phyloP scores from a whole-genome alignment of 2,797 vertebrate species.

The Eupleurogrammus muticus region DNA sequence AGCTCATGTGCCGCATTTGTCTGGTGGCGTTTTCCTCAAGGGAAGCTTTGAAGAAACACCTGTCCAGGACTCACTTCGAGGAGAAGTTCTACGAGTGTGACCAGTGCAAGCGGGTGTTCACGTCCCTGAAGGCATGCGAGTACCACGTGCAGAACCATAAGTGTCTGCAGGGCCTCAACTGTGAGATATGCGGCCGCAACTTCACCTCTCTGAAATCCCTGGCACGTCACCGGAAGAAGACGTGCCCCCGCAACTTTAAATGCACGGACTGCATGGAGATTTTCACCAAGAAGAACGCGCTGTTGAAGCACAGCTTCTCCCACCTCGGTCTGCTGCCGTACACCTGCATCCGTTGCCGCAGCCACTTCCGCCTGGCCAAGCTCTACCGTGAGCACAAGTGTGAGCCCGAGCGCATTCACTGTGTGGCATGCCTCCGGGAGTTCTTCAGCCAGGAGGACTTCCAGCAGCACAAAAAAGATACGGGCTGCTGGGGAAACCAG shows the following conservation, averaged over 20 bases:
- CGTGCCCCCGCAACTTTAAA: constrained; percentile 61
- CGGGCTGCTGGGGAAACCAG: constrained; percentile 86
- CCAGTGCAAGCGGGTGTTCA: constrained; percentile 84
- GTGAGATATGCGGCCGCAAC: constrained; percentile 72
- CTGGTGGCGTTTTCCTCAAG: constrained; percentile 52
- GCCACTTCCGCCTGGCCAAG: constrained; percentile 83
- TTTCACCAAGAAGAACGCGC: constrained; percentile 77
- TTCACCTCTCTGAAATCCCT: constrained; percentile 69
- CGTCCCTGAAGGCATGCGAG: constrained; percentile 67
- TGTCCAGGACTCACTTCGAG: constrained; percentile 76
- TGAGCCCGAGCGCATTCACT: constrained; percentile 80
- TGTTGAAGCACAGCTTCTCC: constrained; percentile 86
- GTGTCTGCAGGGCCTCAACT: constrained; percentile 47
- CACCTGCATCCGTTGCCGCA: constrained; percentile 82
- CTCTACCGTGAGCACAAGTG: constrained; percentile 84
- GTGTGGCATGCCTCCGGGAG: constrained; percentile 82
- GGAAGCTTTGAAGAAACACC: constrained; percentile 69
- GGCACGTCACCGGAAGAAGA: constrained; percentile 62
- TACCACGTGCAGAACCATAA: constrained; percentile 75
- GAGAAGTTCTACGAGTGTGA: constrained; percentile 86
- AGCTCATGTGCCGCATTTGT: constrained; percentile 76
- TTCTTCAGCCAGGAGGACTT: constrained; percentile 81
- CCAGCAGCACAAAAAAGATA: constrained; percentile 85
- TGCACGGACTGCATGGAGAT: constrained; percentile 81
- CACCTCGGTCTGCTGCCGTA: constrained; percentile 84